phyloP scores from a whole-genome alignment of 2,797 vertebrate genomes.

The Brachyalestes nurse region DNA sequence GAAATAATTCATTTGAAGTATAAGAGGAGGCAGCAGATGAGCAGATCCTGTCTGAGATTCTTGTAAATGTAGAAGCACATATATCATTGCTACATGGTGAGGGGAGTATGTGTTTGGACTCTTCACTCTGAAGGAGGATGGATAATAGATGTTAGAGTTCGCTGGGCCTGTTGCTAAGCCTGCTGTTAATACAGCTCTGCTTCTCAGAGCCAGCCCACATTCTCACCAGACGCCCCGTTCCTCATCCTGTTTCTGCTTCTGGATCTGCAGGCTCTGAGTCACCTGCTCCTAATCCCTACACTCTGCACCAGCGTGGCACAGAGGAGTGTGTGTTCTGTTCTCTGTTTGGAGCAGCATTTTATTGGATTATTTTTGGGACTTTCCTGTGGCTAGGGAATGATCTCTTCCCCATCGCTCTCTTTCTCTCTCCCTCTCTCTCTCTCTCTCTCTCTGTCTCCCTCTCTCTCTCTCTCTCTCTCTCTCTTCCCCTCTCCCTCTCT shows the following conservation, averaged over 20 bases:
- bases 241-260: neutral
- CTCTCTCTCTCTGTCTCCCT: too few species aligned
- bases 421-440: conserved; percentile 4
- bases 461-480: neutral
- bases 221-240: neutral
- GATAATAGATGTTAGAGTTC: neutral
- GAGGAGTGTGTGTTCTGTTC: neutral
- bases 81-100: too few species aligned
- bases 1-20: neutral
- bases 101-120: neutral
- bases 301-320: neutral
- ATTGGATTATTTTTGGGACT: conserved; percentile 31
- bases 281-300: conserved; percentile 1
- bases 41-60: neutral
- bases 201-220: neutral
- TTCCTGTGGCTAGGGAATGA: conserved; percentile 1
- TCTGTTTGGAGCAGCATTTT: conserved; percentile 28
- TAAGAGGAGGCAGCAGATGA: neutral
- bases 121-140: neutral
- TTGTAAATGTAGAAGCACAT: neutral
- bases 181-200: conserved; percentile 10
- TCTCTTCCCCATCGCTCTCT: neutral
- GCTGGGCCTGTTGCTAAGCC: neutral
- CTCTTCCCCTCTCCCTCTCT: neutral
- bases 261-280: conserved; percentile 6